phyloP scores from a whole-genome alignment of 2,113 vertebrate species.

The Spea bombifrons region DNA sequence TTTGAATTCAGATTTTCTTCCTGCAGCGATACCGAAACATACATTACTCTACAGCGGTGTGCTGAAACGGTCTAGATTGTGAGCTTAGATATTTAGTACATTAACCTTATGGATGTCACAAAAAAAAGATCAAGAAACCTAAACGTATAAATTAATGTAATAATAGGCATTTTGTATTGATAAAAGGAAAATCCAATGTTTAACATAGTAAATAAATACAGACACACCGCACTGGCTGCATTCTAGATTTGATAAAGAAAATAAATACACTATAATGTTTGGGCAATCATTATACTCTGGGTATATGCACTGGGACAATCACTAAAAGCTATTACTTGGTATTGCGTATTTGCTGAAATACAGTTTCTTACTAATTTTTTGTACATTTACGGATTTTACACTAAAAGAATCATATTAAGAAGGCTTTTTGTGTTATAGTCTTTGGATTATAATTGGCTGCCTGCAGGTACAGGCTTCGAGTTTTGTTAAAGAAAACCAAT shows the following conservation, averaged over 20 bases:
- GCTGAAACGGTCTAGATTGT: slow-evolving; percentile 5
- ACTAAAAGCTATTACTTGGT: background rate
- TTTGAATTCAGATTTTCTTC: background rate
- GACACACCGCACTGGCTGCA: too few relatives aligned
- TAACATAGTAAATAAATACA: too few relatives aligned
- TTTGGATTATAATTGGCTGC: slow-evolving; percentile 54
- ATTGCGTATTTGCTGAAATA: slow-evolving; percentile 1
- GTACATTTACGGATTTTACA: slow-evolving; percentile 45
- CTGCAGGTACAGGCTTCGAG: slow-evolving; percentile 56
- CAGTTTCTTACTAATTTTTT: slow-evolving; percentile 31
- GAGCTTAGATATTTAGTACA: background rate
- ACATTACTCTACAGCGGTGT: background rate
- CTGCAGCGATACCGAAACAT: background rate
- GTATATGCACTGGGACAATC: background rate
- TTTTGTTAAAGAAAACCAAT: slow-evolving; percentile 54
- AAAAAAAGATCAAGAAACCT: too few relatives aligned
- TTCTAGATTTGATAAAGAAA: too few relatives aligned
- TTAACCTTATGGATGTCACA: too few relatives aligned
- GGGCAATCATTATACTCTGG: too few relatives aligned
- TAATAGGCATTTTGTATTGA: too few relatives aligned
- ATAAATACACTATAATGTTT: too few relatives aligned
- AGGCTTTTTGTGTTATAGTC: slow-evolving; percentile 51
- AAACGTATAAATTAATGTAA: too few relatives aligned
- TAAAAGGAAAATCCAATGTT: too few relatives aligned
- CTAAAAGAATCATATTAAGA: slow-evolving; percentile 56